phyloP scores from a whole-genome alignment of 2,888 invertebrate genomes.

The Dorcus hopei region DNA sequence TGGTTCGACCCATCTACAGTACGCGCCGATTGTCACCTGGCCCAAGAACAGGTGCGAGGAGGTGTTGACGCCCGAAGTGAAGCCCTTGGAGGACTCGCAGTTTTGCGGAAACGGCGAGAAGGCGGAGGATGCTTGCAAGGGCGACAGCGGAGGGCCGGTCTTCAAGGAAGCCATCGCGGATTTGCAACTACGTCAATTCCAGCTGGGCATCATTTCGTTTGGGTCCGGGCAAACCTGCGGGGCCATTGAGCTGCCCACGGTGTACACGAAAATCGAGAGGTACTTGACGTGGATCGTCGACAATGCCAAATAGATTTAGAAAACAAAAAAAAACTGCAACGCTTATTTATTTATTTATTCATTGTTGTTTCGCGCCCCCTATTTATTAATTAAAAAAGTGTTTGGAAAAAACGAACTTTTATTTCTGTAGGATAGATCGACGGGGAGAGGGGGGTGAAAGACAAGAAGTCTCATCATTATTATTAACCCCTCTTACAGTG shows the following conservation, averaged over 20 bases:
- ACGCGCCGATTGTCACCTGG: conserved; percentile 35
- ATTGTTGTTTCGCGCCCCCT: background rate
- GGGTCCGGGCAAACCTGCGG: conserved; percentile 46
- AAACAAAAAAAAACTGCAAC: background rate
- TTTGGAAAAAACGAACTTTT: background rate
- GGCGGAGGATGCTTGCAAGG: conserved; percentile 46
- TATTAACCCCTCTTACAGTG: too few species aligned
- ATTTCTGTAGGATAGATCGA: too few species aligned
- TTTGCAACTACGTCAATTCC: conserved; percentile 32
- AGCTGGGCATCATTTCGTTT: conserved; percentile 51
- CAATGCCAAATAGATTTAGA: conserved; percentile 33
- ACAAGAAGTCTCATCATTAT: too few species aligned
- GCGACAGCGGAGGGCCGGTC: conserved; percentile 53
- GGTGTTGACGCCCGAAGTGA: conserved; percentile 35
- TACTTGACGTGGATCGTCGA: conserved; percentile 51
- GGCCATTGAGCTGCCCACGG: conserved; percentile 44
- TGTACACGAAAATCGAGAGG: conserved; percentile 47
- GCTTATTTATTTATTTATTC: background rate
- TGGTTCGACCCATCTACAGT: conserved; percentile 36
- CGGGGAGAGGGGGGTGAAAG: too few species aligned
- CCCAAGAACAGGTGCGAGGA: conserved; percentile 31
- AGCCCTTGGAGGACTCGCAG: conserved; percentile 44
- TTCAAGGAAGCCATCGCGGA: conserved; percentile 32
- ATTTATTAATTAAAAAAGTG: too few species aligned
- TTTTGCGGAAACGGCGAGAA: conserved; percentile 48